Evolutionary conservation across 1,140 invertebrate species (phyloP).

Genomic region (Papilio aristodemus): DNA sequence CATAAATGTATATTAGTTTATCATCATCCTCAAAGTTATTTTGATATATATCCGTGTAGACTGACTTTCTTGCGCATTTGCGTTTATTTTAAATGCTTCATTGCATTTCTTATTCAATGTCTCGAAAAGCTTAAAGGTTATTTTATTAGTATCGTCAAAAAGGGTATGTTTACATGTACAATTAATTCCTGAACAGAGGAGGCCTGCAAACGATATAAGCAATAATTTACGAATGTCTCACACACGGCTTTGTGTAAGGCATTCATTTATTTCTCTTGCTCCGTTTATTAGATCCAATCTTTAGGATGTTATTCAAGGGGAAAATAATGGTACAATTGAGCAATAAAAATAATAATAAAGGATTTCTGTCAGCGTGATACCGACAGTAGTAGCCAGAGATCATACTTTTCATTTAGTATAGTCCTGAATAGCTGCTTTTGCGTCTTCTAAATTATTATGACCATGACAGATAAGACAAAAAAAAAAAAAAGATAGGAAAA

Average conservation of each 20-base stretch:
- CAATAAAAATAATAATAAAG: conserved; percentile 1
- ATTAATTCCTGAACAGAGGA: conserved; percentile 23
- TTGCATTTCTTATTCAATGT: background rate
- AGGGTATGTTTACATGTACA: conserved; percentile 22
- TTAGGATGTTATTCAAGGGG: conserved; percentile 9
- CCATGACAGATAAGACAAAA: too few species aligned
- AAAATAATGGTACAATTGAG: conserved; percentile 6
- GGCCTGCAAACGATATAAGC: conserved; percentile 26
- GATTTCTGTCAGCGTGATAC: background rate
- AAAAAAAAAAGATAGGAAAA: too few species aligned
- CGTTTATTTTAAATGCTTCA: background rate
- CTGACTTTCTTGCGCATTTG: too few species aligned
- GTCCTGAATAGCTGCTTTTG: too few species aligned
- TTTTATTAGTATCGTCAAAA: background rate
- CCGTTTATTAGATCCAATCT: conserved; percentile 29
- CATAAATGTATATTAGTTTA: too few species aligned
- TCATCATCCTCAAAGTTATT: too few species aligned
- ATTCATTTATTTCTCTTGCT: conserved; percentile 32
- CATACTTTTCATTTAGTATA: too few species aligned
- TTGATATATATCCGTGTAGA: too few species aligned
- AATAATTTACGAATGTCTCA: conserved; percentile 28
- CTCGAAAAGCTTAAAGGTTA: background rate
- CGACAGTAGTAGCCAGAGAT: too few species aligned
- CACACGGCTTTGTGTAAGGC: conserved; percentile 30
- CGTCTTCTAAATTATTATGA: too few species aligned